A percentile compares a stretch with the other conserved stretches of the same genome.
phyloP scores from a whole-genome alignment of 2,888 invertebrate genomes.

The Agapetus fuscipes region DNA sequence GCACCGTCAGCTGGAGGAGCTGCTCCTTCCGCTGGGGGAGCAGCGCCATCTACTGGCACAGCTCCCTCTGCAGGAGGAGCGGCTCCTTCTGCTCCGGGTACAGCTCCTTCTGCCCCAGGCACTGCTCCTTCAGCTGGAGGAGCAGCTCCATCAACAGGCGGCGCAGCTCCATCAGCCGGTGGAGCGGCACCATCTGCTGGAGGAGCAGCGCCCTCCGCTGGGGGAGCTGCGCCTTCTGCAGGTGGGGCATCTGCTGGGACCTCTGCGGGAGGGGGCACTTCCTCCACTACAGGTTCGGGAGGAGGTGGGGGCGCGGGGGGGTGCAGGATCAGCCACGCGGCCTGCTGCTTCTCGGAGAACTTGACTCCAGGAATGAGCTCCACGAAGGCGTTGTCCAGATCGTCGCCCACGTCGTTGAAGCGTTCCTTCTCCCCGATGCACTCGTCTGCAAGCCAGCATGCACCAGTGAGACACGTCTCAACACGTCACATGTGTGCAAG shows the following conservation, averaged over 20 bases:
- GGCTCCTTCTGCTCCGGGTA: conserved; percentile 25
- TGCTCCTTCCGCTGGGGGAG: conserved; percentile 26
- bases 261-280: conserved; percentile 27
- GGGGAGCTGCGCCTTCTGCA: conserved; percentile 22
- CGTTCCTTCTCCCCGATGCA: conserved; percentile 81
- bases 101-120: conserved; percentile 23
- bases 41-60: conserved; percentile 22
- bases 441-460: conserved; percentile 68
- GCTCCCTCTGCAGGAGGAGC: conserved; percentile 25
- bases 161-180: conserved; percentile 28
- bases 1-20: conserved; percentile 26
- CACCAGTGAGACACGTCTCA: too few species aligned
- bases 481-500: conserved; percentile 15
- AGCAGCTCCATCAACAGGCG: conserved; percentile 22
- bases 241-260: conserved; percentile 25
- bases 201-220: conserved; percentile 29
- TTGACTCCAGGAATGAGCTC: conserved; percentile 60
- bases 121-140: conserved; percentile 22
- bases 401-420: conserved; percentile 87
- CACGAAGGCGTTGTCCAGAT: conserved; percentile 87
- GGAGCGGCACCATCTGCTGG: conserved; percentile 20
- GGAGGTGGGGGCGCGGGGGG: conserved; percentile 37
- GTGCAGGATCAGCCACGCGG: conserved; percentile 26
- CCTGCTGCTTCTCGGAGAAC: conserved; percentile 33
- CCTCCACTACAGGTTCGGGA: conserved; percentile 31